These are phyloP conservation scores for Bombus affinis DNA, from an alignment of 1,140 invertebrate species.

Conservation along the genomic window DNA sequence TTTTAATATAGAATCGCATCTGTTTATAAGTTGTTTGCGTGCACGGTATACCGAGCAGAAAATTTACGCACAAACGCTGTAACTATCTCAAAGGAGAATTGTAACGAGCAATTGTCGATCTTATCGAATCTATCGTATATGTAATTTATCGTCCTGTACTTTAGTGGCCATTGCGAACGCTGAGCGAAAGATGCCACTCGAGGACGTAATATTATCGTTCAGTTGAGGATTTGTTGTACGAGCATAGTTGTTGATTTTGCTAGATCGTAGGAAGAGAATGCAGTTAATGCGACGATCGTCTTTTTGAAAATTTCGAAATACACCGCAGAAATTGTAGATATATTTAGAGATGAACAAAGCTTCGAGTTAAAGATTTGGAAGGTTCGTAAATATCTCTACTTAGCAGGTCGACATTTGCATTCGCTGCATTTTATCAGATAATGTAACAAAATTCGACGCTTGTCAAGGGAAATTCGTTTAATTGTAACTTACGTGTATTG, in stretches of 20 bases:
- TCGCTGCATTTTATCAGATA: conserved; percentile 51
- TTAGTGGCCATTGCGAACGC: conserved; percentile 9
- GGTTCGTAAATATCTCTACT: not conserved
- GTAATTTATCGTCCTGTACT: conserved; percentile 57
- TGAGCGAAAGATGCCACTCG: not conserved
- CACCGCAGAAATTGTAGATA: not conserved
- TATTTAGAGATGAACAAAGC: not conserved
- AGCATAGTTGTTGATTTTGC: conserved; percentile 54
- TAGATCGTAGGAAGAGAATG: conserved; percentile 36
- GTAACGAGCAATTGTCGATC: conserved; percentile 44
- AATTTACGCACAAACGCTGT: conserved; percentile 64
- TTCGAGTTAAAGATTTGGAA: not conserved
- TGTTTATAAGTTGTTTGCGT: not conserved
- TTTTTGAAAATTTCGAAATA: not conserved
- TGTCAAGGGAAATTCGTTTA: conserved; percentile 32
- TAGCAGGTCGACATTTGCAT: not conserved
- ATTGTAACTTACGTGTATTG: conserved; percentile 42
- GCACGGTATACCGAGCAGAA: conserved; percentile 6
- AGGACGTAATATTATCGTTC: conserved; percentile 10
- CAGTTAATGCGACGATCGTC: conserved; percentile 39
- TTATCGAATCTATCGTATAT: conserved; percentile 61
- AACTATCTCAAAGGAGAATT: conserved; percentile 33
- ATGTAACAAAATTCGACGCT: conserved; percentile 29
- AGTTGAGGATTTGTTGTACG: conserved; percentile 25
- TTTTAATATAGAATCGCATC: not conserved